These are phyloP conservation scores for Hanleya hanleyi DNA, from an alignment of 2,888 invertebrate genomes.

Conservation along the genomic window DNA sequence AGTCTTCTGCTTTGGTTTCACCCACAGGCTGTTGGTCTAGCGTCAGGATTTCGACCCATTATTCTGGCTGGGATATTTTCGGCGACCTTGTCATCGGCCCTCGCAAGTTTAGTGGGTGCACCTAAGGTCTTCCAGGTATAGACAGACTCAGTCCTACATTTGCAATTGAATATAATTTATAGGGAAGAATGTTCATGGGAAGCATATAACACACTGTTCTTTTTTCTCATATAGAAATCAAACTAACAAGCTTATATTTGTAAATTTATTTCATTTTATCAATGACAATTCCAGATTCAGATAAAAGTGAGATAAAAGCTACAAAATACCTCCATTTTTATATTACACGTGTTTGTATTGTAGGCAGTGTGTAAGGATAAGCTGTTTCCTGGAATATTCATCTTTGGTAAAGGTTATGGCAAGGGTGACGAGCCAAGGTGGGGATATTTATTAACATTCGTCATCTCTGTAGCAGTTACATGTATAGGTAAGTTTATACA, in stretches of 20 bases:
- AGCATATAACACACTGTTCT: too few relatives aligned
- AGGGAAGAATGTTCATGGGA: too few relatives aligned
- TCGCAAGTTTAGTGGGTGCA: constrained; percentile 95
- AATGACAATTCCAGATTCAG: too few relatives aligned
- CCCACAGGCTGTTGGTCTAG: constrained; percentile 71
- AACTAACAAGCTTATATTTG: too few relatives aligned
- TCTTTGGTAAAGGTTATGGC: constrained; percentile 85
- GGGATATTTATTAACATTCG: constrained; percentile 93
- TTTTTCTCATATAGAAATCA: too few relatives aligned
- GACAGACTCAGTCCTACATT: too few relatives aligned
- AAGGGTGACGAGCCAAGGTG: constrained; percentile 80
- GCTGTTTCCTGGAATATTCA: constrained; percentile 91
- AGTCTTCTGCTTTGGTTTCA: too few relatives aligned
- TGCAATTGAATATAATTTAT: too few relatives aligned
- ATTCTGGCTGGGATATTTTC: constrained; percentile 98
- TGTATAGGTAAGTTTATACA: constrained; percentile 86
- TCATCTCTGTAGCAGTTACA: constrained; percentile 88
- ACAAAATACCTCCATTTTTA: too few relatives aligned
- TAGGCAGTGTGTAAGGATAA: constrained; percentile 92
- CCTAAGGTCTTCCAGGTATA: constrained; percentile 81
- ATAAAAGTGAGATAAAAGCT: too few relatives aligned
- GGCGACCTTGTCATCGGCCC: constrained; percentile 95
- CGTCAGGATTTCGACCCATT: constrained; percentile 85
- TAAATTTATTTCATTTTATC: too few relatives aligned
- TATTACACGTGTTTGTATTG: constrained; percentile 19